Base-by-base conservation (phyloP, 2,888 invertebrate genomes). In the Venusia cambrica region DNA sequence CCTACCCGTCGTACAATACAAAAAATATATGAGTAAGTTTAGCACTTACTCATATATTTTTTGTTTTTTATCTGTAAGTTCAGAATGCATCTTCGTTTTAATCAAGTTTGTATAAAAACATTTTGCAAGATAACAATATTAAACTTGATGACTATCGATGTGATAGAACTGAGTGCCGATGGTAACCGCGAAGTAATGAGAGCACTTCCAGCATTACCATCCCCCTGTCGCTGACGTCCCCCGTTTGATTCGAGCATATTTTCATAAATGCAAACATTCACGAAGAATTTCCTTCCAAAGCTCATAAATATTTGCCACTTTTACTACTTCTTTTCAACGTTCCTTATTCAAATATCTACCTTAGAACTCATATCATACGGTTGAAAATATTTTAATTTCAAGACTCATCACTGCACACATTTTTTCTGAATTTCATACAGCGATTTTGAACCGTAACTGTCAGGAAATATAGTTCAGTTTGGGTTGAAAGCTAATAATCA, bases 251-350 rank as follows among this genome's bases (percentile, higher is more conserved):
- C 66, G 66, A 84, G 83, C 85, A 85, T 85, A 85, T 85, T 85
- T 85, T 84, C 83, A 85, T 85, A 85, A 85, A 85, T 85, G 85
- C 85, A 84, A 85, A 85, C 84, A 84, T 78, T 84, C 75, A 70
- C 65, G 80, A 85, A 84, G 83, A 84, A 83, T 81, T 85, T 83
- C 76, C 79, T 83, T 78, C 74, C 71, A 81, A 84, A 83, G 81
- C 80, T 83, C 85, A 84, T 85, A 85, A 85, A 85, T 85, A 85
- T 83, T 78, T 70, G 73, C 81, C 79, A 79, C 77, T 84, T 83
- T 81, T 80, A 80, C 76, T 75, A 67, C 73, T 71, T 60, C 68
- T 60, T 62, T 54, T 47, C 44, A 47, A 39, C 40, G 37, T 17
- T 22, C 5, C 21, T 6, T 49, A 43, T 26, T 14, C 45, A 19